These are phyloP conservation scores for Trichonephila clavipes DNA, from an alignment of 1,140 invertebrate genomes.

Conservation along the genomic window DNA sequence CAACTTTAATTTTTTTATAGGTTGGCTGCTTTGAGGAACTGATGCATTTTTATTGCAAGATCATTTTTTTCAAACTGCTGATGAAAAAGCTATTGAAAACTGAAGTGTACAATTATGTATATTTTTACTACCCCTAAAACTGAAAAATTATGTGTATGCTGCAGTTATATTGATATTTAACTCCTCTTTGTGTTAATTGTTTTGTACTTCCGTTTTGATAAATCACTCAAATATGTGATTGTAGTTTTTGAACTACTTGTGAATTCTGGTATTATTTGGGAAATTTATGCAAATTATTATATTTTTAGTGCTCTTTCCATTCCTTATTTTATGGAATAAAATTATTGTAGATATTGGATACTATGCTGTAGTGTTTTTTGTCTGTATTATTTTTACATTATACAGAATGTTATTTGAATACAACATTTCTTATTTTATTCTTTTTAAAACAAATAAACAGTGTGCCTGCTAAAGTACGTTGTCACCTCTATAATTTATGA, in stretches of 20 bases:
- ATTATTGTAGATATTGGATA: not conserved
- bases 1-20: not conserved
- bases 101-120: conserved; percentile 32
- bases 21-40: conserved; percentile 61
- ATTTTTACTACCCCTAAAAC: not conserved
- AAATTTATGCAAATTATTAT: not conserved
- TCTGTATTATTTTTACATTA: too few relatives aligned
- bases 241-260: too few relatives aligned
- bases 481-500: too few relatives aligned
- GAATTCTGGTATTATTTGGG: not conserved
- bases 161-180: not conserved
- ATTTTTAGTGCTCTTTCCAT: not conserved
- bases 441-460: too few relatives aligned
- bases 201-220: too few relatives aligned
- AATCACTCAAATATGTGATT: too few relatives aligned
- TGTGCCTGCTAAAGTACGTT: too few relatives aligned
- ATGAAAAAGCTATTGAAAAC: not conserved
- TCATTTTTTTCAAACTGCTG: not conserved
- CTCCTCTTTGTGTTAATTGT: not conserved
- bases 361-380: not conserved
- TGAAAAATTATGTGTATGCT: not conserved
- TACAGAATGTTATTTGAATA: too few relatives aligned
- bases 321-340: not conserved
- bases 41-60: not conserved
- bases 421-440: too few relatives aligned